Percentiles rank a stretch among this genome's conserved stretches.
Evolutionary conservation across 2,797 vertebrate species (phyloP).

Genomic region (Rousettus madagascariensis): DNA sequence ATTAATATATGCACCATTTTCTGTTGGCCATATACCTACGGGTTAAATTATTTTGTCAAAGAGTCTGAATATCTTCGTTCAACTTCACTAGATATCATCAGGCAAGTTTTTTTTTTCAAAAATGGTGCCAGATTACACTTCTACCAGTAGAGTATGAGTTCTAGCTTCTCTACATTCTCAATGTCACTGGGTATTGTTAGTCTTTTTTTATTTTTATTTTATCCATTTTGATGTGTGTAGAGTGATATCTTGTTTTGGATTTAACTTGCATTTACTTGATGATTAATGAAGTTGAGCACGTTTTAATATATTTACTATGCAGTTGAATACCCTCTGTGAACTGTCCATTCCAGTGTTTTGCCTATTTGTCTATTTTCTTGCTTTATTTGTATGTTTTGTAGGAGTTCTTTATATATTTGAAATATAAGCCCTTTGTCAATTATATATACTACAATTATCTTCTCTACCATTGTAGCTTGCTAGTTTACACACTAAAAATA

Average conservation of each 20-base stretch:
- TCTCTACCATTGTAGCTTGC: background rate
- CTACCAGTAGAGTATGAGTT: background rate
- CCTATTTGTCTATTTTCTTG: background rate
- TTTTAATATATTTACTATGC: background rate
- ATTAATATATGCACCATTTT: background rate
- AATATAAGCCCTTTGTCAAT: background rate
- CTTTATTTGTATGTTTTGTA: background rate
- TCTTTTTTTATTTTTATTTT: background rate
- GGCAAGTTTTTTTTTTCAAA: background rate
- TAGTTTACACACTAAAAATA: background rate
- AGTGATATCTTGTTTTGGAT: background rate
- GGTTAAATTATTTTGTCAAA: background rate
- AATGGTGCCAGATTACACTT: background rate
- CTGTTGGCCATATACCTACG: background rate
- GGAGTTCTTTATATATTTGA: background rate
- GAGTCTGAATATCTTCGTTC: background rate
- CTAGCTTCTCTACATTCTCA: background rate
- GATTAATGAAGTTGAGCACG: background rate
- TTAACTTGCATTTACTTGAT: background rate
- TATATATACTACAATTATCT: background rate
- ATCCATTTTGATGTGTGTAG: background rate
- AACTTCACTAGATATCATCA: background rate
- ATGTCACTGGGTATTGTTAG: background rate
- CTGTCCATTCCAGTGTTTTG: background rate
- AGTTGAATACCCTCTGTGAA: background rate